Evolutionary conservation across 2,113 vertebrate species (phyloP), one percentile per base, ranked within the genome.

Genomic region (Platanista minor): DNA sequence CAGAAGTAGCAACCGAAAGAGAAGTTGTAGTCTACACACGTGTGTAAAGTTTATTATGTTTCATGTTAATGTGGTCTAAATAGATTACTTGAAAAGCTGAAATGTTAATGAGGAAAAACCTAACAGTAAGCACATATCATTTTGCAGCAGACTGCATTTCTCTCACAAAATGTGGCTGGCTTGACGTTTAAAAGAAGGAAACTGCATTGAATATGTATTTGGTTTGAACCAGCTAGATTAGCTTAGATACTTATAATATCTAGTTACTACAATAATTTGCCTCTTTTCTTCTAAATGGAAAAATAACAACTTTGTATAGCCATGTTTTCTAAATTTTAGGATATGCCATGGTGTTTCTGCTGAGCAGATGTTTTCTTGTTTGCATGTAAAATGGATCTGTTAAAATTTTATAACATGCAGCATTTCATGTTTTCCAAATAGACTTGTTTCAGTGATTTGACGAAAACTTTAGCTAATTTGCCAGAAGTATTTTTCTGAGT

Each of bases 311-410:
- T 86, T 71, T 61, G 29, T 46, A 41, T 75, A 74, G 20, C 10
- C 3, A 18, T 77, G 43, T 78, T 93, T 92, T 88, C 49, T 87
- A 72, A 87, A 77, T 46, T 43, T 67, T 41, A 82, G 27, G 59
- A 27, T 77, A 43, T 13, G 67, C 23, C 8, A 9, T 11, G 69
- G 4, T 74, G 57, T 80, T 90, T 90, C 57, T 91, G 86, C 36
- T 74, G 54, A 91, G 66, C 91, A 94, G 94, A 94, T 97, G 91
- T 96, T 92, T 89, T 96, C 83, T 90, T 94, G 85, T 94, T 96
- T 93, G 59, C 81, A 78, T 94, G 66, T 86, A 96, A 90, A 87
- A 88, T 69, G 46, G 61, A 69, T 87, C 80, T 82, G 71, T 78
- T 97, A 29, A 82, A 64, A 87, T 94, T 88, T 97, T 97, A 87